phyloP scores from a whole-genome alignment of 1,140 invertebrate species.

The Hypsibius dujardini region DNA sequence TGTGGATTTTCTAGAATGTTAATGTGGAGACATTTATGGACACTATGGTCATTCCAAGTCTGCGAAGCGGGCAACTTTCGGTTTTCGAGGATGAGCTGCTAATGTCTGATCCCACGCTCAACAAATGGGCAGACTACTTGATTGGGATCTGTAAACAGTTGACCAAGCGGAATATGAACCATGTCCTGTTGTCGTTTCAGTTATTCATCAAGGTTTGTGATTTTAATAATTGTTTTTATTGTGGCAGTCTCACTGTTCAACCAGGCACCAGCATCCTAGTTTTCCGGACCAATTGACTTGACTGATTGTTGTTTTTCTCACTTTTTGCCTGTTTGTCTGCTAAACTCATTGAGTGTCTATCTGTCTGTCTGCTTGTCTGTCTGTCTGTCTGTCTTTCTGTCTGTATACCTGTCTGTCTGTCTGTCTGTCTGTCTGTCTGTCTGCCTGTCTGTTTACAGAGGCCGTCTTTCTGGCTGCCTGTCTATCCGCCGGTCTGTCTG shows the following conservation, averaged over 20 bases:
- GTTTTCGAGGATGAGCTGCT: not conserved
- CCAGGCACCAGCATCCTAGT: not conserved
- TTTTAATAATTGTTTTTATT: not conserved
- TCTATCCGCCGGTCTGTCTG: too few species aligned
- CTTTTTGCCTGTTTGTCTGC: too few species aligned
- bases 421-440: too few species aligned
- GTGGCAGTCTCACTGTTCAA: not conserved
- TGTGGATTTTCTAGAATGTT: not conserved
- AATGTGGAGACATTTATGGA: not conserved
- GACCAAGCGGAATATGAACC: not conserved
- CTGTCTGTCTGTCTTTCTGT: too few species aligned
- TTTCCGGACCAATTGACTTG: not conserved
- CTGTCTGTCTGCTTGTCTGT: too few species aligned
- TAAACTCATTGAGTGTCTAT: too few species aligned
- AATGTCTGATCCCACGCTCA: not conserved
- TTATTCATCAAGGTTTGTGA: conserved; percentile 1
- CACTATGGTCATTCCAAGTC: not conserved
- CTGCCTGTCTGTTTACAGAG: too few species aligned
- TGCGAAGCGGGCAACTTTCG: not conserved
- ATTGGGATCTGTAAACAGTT: not conserved
- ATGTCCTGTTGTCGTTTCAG: not conserved
- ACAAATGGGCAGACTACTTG: conserved; percentile 8
- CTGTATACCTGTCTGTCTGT: too few species aligned
- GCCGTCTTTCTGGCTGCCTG: too few species aligned
- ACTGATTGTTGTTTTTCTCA: too few species aligned